Base-by-base conservation (phyloP, 2,888 invertebrate genomes). In the Stenolophus ochropezus region DNA sequence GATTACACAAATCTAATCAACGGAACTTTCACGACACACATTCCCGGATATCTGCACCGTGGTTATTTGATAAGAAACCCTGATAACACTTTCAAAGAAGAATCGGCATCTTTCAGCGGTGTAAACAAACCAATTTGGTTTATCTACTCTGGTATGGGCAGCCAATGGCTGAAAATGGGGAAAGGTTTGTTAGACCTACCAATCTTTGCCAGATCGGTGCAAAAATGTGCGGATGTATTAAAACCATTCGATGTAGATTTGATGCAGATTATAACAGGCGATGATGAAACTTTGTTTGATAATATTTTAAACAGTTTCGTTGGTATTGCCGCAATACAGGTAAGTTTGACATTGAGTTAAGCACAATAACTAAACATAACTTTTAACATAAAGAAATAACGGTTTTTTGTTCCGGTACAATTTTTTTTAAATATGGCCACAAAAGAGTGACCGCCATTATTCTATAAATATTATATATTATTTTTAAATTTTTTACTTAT, bases 101-200 rank as follows among this genome's bases (percentile, higher is more conserved):
- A 89, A 84, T 86, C 84, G 81, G 87, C 88, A 82, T 88, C 88
- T 81, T 87, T 86, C 82, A 86, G 87, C 75, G 89, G 89, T 25
- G 88, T 87, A 79, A 89, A 89, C 82, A 85, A 89, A 16, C 93
- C 93, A 73, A 86, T 90, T 23, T 95, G 94, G 93, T 94, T 92
- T 86, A 91, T 94, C 20, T 94, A 93, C 89, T 92, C 94, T 83
- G 95, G 95, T 33, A 94, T 95, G 94, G 95, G 94, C 3, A 92
- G 93, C 16, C 94, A 95, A 87, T 95, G 94, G 94, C 88, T 90
- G 76, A 92, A 92, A 61, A 93, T 93, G 95, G 94, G 93, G 0
- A 89, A 90, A 16, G 91, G 92, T 65, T 89, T 96, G 83, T 91
- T 96, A 92, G 88, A 89, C 82, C 87, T 96, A n/a, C 93, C 93